Base-by-base conservation (phyloP, 2,888 invertebrate species). In the Dasysyrphus tricinctus region DNA sequence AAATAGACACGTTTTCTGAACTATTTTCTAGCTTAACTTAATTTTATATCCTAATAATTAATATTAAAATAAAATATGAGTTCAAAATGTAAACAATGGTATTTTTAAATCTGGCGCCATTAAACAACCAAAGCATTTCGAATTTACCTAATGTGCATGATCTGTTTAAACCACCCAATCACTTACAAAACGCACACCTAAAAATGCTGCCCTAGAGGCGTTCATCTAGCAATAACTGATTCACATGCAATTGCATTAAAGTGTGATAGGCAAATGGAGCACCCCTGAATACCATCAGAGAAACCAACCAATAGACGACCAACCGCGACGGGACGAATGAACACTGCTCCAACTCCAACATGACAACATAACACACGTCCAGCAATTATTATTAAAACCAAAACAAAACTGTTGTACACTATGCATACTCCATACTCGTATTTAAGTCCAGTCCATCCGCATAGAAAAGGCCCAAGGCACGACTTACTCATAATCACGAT, bases 401-500 rank as follows among this genome's bases (percentile, higher is more conserved):
- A 86, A 86, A 82, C 86, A 86, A 82, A 86, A 86, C 82, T 82
- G 78, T 82, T 86, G 56, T 82, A 75, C 78, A 63, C 59, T 80
- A 83, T 54, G 63, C 69, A 57, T 72, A 59, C 47, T 32, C 34
- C 19, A 49, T 19, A 54, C 39, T 32, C 19, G 42, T 77, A 49
- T 24, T 47, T 51, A 69, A 34, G 69, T 69, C 54, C 54, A 39
- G 73, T 79, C 39, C 70, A 75, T 63, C 82, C 59, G 75, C 75
- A 82, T 39, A 69, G 81, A 84, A 83, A 85, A 82, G 81, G 88
- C 89, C 88, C 88, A 81, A 82, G 88, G 89, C 89, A 89, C 88
- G 89, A 89, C 88, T 88, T 82, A 82, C 82, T 86, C 88, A 88
- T 89, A 89, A 89, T 88, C 89, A 89, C 89, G 89, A 89, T 89